A percentile compares a stretch with the other conserved stretches of the same genome.
Evolutionary conservation across 2,888 invertebrate species (phyloP).

Genomic region (Liodrosophila aerea): DNA sequence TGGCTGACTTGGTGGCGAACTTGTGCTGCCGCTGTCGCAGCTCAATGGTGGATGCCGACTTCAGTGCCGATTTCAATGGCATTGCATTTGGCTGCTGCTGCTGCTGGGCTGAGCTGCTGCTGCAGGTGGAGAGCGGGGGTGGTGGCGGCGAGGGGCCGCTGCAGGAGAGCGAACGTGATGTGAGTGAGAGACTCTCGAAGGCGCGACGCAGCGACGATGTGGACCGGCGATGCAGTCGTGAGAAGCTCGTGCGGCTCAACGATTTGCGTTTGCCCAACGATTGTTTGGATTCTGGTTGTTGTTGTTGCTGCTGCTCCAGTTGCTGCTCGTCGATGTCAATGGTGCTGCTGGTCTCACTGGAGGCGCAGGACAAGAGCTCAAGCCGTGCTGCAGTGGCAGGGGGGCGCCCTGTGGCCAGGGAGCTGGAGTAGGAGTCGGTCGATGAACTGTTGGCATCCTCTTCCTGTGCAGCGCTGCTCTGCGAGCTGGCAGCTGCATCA

Average conservation of each 20-base stretch:
- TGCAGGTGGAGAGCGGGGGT: constrained; percentile 21
- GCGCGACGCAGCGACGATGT: constrained; percentile 88
- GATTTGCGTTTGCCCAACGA: constrained; percentile 60
- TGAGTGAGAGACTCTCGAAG: constrained; percentile 87
- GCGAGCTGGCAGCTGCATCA: constrained; percentile 40
- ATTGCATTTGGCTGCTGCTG: constrained; percentile 26
- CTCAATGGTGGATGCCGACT: constrained; percentile 72
- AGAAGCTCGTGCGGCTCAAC: constrained; percentile 74
- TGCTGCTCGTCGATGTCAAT: constrained; percentile 83
- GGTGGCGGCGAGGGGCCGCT: constrained; percentile 83
- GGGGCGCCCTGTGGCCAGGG: constrained; percentile 35
- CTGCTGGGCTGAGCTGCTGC: constrained; percentile 26
- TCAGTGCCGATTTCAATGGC: constrained; percentile 75
- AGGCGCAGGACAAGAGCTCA: constrained; percentile 79
- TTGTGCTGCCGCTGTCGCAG: constrained; percentile 55
- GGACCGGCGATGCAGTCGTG: constrained; percentile 83
- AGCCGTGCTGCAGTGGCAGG: constrained; percentile 36
- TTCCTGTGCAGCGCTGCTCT: constrained; percentile 74
- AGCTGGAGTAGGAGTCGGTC: constrained; percentile 81
- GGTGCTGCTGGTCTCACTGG: constrained; percentile 86
- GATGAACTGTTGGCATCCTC: constrained; percentile 83
- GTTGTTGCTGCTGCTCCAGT: constrained; percentile 40
- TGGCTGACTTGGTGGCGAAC: constrained; percentile 46
- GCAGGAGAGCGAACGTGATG: constrained; percentile 86
- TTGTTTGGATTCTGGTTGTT: constrained; percentile 26